Evolutionary conservation across 2,113 vertebrate species (phyloP), one percentile per base, ranked within the genome.

Genomic region (Clinocottus analis): DNA sequence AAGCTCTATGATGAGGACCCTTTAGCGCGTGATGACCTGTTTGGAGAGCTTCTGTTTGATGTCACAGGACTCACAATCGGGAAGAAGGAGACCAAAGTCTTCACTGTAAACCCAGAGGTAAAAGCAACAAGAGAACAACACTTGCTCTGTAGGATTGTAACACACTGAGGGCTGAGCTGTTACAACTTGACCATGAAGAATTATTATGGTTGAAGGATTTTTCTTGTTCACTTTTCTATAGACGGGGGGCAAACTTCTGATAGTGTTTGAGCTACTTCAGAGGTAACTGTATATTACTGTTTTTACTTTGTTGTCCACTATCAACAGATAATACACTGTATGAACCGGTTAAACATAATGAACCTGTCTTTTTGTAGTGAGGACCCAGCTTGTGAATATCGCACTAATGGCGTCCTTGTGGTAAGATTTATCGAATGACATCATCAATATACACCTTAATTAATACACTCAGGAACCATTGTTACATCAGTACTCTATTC

Each of bases 241-340:
- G 95, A 87, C 29, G 5, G 63, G 86, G 16, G 93, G 96, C 75
- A 93, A 93, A 45, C 87, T 97, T 73, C 94, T 95, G 43, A 92
- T 96, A 37, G 95, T 96, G 56, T 96, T 97, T 83, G 90, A 94
- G 68, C 12, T 96, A 67, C 89, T 93, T 71, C 87, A 92, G 82
- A 95, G 94, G 96, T 97, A 31, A 91, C 95, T 39, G 14, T 31
- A n/a, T 71, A 21, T 58, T 21, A 17, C 35, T 12, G 19, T 16
- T 31, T 67, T 21, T 56, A 69, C 31, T 19, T 27, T 43, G 2
- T 27, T 64, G 8, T 8, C 3, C 14, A 35, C 19, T 8, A 21
- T 2, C 17, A 35, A 37, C 25, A 55, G 11, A 69, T 41, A 12
- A 13, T 41, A 12, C 39, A 11, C 39, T 41, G 39, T 11, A 3